Evolutionary conservation across 2,888 invertebrate species (phyloP).

Genomic region (Conops quadrifasciatus): DNA sequence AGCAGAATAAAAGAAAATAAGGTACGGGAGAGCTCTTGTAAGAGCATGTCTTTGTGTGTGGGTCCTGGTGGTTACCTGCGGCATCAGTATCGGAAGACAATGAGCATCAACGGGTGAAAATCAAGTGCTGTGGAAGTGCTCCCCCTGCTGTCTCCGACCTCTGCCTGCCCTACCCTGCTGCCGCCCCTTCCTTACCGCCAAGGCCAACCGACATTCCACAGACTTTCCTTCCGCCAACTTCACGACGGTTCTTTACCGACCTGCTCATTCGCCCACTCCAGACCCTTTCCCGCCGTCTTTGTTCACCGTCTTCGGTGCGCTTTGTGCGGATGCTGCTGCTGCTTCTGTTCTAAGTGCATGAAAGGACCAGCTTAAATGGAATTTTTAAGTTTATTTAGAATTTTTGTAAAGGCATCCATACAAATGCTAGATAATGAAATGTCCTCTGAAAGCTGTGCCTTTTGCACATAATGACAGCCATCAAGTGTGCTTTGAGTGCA

Average conservation of each 20-base stretch:
- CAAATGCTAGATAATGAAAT: conserved; percentile 19
- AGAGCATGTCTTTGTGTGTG: too few species aligned
- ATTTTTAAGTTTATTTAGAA: conserved; percentile 35
- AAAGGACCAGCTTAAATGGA: conserved; percentile 36
- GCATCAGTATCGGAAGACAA: conserved; percentile 6
- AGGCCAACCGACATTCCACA: too few species aligned
- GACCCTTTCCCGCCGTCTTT: not conserved
- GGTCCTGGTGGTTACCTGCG: too few species aligned
- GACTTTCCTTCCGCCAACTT: not conserved
- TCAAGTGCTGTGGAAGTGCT: conserved; percentile 52
- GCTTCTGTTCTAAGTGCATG: conserved; percentile 31
- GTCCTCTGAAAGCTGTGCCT: conserved; percentile 5
- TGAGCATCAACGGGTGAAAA: conserved; percentile 28
- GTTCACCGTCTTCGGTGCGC: not conserved
- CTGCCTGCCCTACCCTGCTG: not conserved
- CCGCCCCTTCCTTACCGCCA: not conserved
- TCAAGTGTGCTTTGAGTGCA: conserved; percentile 6
- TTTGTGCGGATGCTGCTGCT: not conserved
- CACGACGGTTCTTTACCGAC: too few species aligned
- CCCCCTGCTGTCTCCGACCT: conserved; percentile 43
- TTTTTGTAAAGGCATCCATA: conserved; percentile 16
- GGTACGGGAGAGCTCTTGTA: not conserved
- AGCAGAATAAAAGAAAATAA: not conserved
- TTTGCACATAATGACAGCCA: conserved; percentile 18
- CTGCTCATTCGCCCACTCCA: not conserved